Percentiles rank a stretch among this genome's conserved stretches.
phyloP scores from a whole-genome alignment of 2,888 invertebrate genomes.

The Eudasyphora cyanicolor region DNA sequence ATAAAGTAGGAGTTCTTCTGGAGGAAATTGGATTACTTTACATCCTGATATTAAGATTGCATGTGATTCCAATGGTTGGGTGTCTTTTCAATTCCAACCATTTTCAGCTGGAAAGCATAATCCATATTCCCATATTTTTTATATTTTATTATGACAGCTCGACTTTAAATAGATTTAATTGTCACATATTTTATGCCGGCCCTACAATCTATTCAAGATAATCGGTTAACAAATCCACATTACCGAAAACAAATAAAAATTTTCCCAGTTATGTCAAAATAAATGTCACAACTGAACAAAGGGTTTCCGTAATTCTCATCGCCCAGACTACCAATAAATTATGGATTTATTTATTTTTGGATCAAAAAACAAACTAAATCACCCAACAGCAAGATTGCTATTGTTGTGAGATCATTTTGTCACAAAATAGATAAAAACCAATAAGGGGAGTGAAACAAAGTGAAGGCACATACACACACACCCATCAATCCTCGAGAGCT shows the following conservation, averaged over 20 bases:
- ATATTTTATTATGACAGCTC: too few species aligned
- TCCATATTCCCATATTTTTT: too few species aligned
- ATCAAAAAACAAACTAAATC: background rate
- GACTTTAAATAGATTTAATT: too few species aligned
- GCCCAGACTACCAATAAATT: constrained; percentile 33
- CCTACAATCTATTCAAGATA: background rate
- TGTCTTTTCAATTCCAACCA: too few species aligned
- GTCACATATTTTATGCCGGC: too few species aligned
- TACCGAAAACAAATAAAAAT: background rate
- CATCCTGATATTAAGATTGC: too few species aligned
- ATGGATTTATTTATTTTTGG: constrained; percentile 31
- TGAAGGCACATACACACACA: background rate
- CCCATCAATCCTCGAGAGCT: background rate
- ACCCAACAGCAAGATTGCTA: background rate
- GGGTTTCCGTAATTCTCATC: background rate
- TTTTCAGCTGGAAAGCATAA: too few species aligned
- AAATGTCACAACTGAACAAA: background rate
- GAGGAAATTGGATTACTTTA: too few species aligned
- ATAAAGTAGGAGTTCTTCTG: too few species aligned
- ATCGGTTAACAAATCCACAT: background rate
- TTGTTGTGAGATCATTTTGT: constrained; percentile 13
- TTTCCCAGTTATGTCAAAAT: background rate
- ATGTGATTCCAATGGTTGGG: too few species aligned
- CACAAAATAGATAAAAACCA: constrained; percentile 37
- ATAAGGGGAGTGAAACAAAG: background rate